Conservation (phyloP, 2,797 vertebrate species). For the Peromyscus nudipes region DNA sequence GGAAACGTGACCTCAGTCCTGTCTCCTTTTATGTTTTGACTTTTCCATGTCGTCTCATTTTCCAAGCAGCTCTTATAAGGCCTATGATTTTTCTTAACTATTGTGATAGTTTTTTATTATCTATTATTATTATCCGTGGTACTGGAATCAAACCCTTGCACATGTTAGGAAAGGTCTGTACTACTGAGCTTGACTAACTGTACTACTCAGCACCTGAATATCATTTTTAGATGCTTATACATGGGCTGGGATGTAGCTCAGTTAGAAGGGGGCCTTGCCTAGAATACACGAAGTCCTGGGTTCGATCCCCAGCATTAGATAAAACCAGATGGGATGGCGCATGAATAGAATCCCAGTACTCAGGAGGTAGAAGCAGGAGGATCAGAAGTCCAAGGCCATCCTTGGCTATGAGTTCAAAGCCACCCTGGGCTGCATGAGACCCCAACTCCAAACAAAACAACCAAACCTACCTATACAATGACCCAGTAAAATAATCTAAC, state of each 20-base stretch:
- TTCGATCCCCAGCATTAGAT: not conserved
- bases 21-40: not conserved
- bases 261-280: not conserved
- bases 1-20: not conserved
- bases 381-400: not conserved
- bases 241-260: not conserved
- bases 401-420: not conserved
- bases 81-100: constrained; percentile 19
- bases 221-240: not conserved
- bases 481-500: not conserved
- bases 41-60: not conserved
- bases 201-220: not conserved
- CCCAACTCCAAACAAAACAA: not conserved
- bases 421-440: not conserved
- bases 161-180: too few relatives aligned
- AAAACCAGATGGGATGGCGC: not conserved
- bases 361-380: not conserved
- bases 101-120: not conserved
- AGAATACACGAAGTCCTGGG: not conserved
- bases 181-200: not conserved
- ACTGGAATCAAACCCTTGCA: not conserved
- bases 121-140: not conserved
- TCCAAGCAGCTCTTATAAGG: not conserved
- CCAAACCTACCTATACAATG: not conserved
- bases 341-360: not conserved